Base-by-base conservation (phyloP, 2,797 vertebrate genomes). In the Sebastes ruberrimus region DNA sequence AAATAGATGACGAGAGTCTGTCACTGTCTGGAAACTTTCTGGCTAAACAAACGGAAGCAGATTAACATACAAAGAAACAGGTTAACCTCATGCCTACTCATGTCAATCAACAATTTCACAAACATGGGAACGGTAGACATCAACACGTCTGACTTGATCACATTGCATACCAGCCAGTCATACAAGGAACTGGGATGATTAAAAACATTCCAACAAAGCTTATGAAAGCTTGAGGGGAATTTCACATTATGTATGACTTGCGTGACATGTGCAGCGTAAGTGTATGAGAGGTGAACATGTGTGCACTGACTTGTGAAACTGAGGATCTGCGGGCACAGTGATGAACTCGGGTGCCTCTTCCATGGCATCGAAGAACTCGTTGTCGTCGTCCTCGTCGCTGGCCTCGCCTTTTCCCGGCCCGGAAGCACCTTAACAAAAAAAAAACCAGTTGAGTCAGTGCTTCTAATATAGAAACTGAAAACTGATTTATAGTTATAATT, bases 351-450 rank as follows among this genome's bases (percentile, higher is more conserved):
- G 97, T 1, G 97, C 97, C 5, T 96, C 96, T 38, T 97, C 95
- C 89, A 96, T 93, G 6, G 96, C 96, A 0, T 99, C 98, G 4
- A 99, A 99, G 90, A 99, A 99, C 88, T 99, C 98, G 0, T 98
- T 98, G 76, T 99, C 98, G 0, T 99, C 98, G 0, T 99, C 98
- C 78, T 99, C 98, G 0, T 99, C 98, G 0, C 98, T 99, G 83
- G 96, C 92, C 65, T 99, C 98, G 0, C 98, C 97, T 87, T 99
- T 99, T 0, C 92, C 95, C 0, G 90, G 86, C 9, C 91, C 89
- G 1, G 80, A 74, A 1, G 91, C 68, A 75, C 92, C 95, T 96
- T 55, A 4, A 22, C 27, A 80, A 42, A 35, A 20, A 14, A n/a
- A 27, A 9, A 38, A 42, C 64, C 18, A 16, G 6, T 14, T 1